A percentile compares a stretch with the other conserved stretches of the same genome.
Evolutionary conservation across 2,888 invertebrate species (phyloP).

Genomic region (Drosophila falleni): DNA sequence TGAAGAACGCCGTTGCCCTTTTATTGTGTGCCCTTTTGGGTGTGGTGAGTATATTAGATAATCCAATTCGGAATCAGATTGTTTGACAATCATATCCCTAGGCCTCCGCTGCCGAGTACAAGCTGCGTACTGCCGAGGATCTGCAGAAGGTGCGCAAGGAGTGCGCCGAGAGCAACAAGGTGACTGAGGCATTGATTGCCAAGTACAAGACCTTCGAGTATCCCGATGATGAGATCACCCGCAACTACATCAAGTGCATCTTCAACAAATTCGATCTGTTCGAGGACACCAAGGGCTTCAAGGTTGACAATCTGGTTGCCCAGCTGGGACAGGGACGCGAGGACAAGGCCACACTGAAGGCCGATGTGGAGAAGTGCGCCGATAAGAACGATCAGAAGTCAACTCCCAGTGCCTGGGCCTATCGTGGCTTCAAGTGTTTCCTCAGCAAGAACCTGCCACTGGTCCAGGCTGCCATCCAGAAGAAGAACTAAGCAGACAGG

Average conservation of each 20-base stretch:
- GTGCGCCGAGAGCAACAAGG: constrained; percentile 82
- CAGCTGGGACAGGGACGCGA: constrained; percentile 84
- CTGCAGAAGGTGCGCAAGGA: constrained; percentile 83
- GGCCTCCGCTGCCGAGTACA: constrained; percentile 83
- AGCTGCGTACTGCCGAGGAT: constrained; percentile 84
- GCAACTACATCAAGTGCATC: constrained; percentile 85
- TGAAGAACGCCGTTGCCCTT: constrained; percentile 83
- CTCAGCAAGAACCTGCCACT: constrained; percentile 84
- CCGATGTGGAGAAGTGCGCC: constrained; percentile 84
- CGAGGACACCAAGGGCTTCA: constrained; percentile 83
- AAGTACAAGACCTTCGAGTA: constrained; percentile 85
- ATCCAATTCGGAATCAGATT: not conserved
- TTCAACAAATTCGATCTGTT: constrained; percentile 85
- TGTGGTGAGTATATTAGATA: constrained; percentile 73
- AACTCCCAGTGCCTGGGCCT: constrained; percentile 83
- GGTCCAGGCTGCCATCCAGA: constrained; percentile 84
- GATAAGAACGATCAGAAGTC: constrained; percentile 84
- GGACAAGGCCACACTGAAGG: constrained; percentile 82
- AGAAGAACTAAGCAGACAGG: constrained; percentile 70
- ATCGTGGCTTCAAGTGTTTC: constrained; percentile 85
- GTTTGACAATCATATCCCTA: constrained; percentile 18
- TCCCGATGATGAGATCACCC: constrained; percentile 84
- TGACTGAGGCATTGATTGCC: constrained; percentile 82
- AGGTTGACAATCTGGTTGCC: constrained; percentile 83
- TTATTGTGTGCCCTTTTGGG: constrained; percentile 82